Percentiles rank a stretch among this genome's conserved stretches.
These are phyloP conservation scores for Hylyphantes graminicola DNA, from an alignment of 1,140 invertebrate species.

Conservation along the genomic window DNA sequence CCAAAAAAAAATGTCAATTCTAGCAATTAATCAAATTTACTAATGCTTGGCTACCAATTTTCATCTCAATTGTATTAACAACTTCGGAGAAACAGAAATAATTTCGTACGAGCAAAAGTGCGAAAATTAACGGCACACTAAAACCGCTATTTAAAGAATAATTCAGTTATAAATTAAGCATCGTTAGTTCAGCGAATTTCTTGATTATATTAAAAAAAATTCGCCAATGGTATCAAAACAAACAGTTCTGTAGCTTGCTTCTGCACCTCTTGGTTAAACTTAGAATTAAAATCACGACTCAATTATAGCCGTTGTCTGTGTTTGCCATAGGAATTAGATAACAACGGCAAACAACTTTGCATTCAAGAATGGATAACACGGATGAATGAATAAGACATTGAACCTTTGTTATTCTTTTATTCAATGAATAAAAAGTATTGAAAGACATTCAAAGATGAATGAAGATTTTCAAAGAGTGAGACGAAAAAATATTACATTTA, in stretches of 20 bases:
- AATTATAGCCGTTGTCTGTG: slow-evolving; percentile 26
- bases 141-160: slow-evolving; percentile 22
- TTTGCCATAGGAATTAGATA: slow-evolving; percentile 46
- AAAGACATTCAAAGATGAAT: too few species aligned
- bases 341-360: slow-evolving; percentile 53
- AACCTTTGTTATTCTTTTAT: slow-evolving; percentile 2
- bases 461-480: too few species aligned
- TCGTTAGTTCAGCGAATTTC: slow-evolving; percentile 28
- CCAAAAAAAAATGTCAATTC: slow-evolving; percentile 9
- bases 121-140: slow-evolving; percentile 6
- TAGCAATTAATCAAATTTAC: slow-evolving; percentile 41
- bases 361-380: slow-evolving; percentile 14
- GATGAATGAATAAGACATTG: background rate
- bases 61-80: background rate
- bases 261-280: slow-evolving; percentile 17
- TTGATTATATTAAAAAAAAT: slow-evolving; percentile 1
- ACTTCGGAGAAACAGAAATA: background rate
- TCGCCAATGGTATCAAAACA: slow-evolving; percentile 10
- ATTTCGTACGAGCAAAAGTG: background rate
- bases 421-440: too few species aligned
- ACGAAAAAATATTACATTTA: too few species aligned
- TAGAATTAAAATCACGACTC: slow-evolving; percentile 54
- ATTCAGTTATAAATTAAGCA: slow-evolving; percentile 54
- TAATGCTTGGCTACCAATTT: slow-evolving; percentile 10
- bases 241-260: slow-evolving; percentile 6